Base-by-base conservation (phyloP, 1,140 invertebrate species). In the Dinoponera quadriceps region DNA sequence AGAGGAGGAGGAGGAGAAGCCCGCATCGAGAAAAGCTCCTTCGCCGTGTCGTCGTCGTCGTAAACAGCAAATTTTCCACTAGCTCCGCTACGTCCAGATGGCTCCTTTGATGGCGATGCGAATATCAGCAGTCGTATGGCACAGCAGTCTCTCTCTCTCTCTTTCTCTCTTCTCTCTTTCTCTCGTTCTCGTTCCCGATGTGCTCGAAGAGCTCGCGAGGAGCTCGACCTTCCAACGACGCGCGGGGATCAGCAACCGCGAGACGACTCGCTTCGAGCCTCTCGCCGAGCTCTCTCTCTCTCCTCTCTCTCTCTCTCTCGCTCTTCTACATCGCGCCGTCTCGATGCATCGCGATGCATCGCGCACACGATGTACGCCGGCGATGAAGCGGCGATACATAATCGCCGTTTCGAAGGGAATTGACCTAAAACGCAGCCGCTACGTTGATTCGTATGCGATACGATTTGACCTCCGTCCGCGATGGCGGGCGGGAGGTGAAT, bases 31-130 rank as follows among this genome's bases (percentile, higher is more conserved):
- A 44, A 29, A 27, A 68, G 62, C 49, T 66, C 54, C 48, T 48
- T 63, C 33, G 55, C 33, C n/a, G 16, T 66, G 48, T 55, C 59
- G 60, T 63, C 63, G 48, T 55, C 59, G 60, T 63, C 49, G 74
- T 78, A 68, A 78, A 78, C 74, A 78, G 74, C 74, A 66, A 68
- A 78, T 78, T 78, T 68, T 78, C 62, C n/a, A 44, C 48, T 44
- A 20, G 49, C 55, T 78, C 38, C 7, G 38, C 55, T 68, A 78
- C 49, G 74, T 68, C 74, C 62, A 55, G 62, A 77, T 66, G 74
- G 74, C 29, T 66, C 49, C 18, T 77, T 77, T 77, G 74, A 77
- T 77, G 74, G 74, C 74, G 22, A 77, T 27, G 62, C 49, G 60
- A 55, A 68, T 78, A 68, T 33, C 74, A 25, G 49, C 25, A 20